A percentile compares a stretch with the other conserved stretches of the same genome.
These are phyloP conservation scores for Notospermus geniculatus DNA, from an alignment of 1,140 invertebrate species.

Conservation along the genomic window DNA sequence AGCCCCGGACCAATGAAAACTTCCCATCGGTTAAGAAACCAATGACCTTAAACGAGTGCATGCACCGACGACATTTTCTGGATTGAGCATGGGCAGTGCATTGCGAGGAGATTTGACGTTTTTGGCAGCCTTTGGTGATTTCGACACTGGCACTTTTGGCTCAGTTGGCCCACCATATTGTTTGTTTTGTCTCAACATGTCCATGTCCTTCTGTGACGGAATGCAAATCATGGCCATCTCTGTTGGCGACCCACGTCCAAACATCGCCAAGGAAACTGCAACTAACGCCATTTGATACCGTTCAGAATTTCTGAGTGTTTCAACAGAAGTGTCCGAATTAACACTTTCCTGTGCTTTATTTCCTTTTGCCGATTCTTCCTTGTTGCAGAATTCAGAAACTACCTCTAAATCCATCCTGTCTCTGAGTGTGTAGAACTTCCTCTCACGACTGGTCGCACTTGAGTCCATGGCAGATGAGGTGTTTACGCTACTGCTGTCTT, in stretches of 20 bases:
- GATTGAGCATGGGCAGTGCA: conserved; percentile 18
- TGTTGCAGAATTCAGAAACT: background rate
- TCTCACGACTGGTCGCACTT: background rate
- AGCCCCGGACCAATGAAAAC: conserved; percentile 63
- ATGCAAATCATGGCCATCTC: conserved; percentile 43
- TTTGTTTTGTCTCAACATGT: conserved; percentile 48
- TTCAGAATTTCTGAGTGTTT: conserved; percentile 31
- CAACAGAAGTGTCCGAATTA: conserved; percentile 58
- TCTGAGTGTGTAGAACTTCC: conserved; percentile 28
- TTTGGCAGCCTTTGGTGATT: conserved; percentile 61
- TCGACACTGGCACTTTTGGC: conserved; percentile 61
- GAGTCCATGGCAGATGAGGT: conserved; percentile 1
- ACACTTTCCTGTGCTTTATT: background rate
- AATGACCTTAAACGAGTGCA: conserved; percentile 63
- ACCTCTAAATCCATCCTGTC: conserved; percentile 17
- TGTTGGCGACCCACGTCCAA: conserved; percentile 34
- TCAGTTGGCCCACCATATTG: conserved; percentile 59
- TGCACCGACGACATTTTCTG: conserved; percentile 16
- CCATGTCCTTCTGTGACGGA: conserved; percentile 62
- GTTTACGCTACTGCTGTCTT: background rate
- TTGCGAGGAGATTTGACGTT: conserved; percentile 56
- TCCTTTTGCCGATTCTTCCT: background rate
- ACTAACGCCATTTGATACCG: conserved; percentile 28
- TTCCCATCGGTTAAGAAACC: conserved; percentile 71
- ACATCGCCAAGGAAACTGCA: conserved; percentile 33